Percentiles rank a stretch among this genome's conserved stretches.
Evolutionary conservation across 2,797 vertebrate genomes (phyloP).

Genomic region (Arremon aurantiirostris): DNA sequence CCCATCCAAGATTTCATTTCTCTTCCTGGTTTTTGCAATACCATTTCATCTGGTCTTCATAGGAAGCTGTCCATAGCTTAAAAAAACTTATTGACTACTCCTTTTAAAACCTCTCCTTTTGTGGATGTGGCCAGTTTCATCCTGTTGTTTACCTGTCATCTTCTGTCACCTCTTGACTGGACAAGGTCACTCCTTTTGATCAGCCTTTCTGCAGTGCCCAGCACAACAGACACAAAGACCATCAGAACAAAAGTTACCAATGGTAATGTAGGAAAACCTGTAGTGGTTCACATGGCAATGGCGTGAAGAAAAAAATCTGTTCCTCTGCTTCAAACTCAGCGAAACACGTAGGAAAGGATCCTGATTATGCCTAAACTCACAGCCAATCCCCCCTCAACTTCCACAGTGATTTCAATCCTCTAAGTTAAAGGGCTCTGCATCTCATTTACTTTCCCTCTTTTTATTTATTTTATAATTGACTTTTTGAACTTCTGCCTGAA

Average conservation of each 20-base stretch:
- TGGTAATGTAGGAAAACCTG: neutral
- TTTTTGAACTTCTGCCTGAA: constrained; percentile 42
- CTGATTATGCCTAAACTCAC: neutral
- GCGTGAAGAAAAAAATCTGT: neutral
- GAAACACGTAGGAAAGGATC: neutral
- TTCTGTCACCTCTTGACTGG: neutral
- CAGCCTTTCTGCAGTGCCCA: neutral
- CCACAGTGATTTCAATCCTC: neutral
- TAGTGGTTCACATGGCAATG: neutral
- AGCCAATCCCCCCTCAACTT: neutral
- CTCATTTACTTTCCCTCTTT: constrained; percentile 19
- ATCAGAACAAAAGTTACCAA: neutral
- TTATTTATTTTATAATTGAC: constrained; percentile 43
- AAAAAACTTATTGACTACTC: neutral
- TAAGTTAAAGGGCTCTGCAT: constrained; percentile 9
- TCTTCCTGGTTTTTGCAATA: neutral
- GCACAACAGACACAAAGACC: neutral
- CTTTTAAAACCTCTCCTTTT: neutral
- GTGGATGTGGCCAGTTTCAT: neutral
- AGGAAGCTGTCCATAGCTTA: neutral
- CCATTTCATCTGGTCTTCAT: neutral
- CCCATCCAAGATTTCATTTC: neutral
- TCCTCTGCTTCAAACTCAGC: neutral
- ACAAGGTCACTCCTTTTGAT: neutral
- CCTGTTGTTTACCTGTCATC: neutral